Conservation (phyloP, 2,888 invertebrate genomes). For the Tricholauxania praeusta region DNA sequence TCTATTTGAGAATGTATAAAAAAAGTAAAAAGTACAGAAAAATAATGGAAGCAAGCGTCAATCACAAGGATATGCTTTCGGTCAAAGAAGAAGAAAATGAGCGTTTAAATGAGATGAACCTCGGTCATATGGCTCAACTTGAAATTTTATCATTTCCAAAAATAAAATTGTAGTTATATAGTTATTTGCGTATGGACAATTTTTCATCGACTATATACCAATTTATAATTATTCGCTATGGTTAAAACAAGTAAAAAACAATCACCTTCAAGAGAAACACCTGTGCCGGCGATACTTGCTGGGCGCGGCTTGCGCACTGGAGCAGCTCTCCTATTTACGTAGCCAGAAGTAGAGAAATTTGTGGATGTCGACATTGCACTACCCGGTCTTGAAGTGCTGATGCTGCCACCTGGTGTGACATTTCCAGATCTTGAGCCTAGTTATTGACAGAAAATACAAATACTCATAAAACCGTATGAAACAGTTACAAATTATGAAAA, state of each 20-base stretch:
- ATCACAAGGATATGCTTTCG: too few relatives aligned
- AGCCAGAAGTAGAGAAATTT: slow-evolving; percentile 72
- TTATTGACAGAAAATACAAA: slow-evolving; percentile 9
- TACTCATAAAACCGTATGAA: neutral
- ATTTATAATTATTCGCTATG: slow-evolving; percentile 33
- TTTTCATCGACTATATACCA: too few relatives aligned
- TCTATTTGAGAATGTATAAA: too few relatives aligned
- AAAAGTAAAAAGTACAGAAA: too few relatives aligned
- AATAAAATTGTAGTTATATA: too few relatives aligned
- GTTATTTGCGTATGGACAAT: too few relatives aligned
- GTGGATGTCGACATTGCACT: slow-evolving; percentile 86
- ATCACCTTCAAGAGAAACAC: slow-evolving; percentile 73
- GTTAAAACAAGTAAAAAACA: slow-evolving; percentile 22
- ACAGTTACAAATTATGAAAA: neutral
- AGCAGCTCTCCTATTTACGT: slow-evolving; percentile 72
- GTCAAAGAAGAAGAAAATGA: too few relatives aligned
- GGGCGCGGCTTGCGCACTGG: slow-evolving; percentile 81
- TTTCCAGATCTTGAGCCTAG: slow-evolving; percentile 80
- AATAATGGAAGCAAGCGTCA: too few relatives aligned
- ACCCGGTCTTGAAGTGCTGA: slow-evolving; percentile 81
- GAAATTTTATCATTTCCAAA: too few relatives aligned
- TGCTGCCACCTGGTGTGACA: slow-evolving; percentile 76
- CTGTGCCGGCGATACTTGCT: slow-evolving; percentile 86
- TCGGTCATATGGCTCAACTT: too few relatives aligned
- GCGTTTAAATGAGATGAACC: too few relatives aligned